Evolutionary conservation across 1,140 invertebrate genomes (phyloP).

Genomic region (Micrasema longulum): DNA sequence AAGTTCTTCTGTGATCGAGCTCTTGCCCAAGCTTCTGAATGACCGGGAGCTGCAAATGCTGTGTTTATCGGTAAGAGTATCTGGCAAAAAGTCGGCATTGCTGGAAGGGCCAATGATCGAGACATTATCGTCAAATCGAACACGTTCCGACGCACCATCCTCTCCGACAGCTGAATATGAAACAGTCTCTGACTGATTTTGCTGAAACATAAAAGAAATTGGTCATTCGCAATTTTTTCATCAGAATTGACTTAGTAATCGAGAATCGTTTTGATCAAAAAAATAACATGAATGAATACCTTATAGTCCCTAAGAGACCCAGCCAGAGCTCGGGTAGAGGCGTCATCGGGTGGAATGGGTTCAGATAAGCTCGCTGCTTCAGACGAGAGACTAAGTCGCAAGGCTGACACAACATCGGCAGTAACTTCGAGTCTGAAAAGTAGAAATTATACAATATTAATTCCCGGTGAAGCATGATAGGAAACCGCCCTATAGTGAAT

Average conservation of each 20-base stretch:
- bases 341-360: slow-evolving; percentile 68
- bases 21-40: slow-evolving; percentile 52
- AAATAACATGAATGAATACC: slow-evolving; percentile 56
- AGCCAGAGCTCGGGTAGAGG: slow-evolving; percentile 81
- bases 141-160: slow-evolving; percentile 71
- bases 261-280: not conserved
- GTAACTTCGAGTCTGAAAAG: slow-evolving; percentile 77
- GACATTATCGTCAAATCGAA: slow-evolving; percentile 71
- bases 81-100: slow-evolving; percentile 49
- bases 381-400: slow-evolving; percentile 69
- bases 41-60: slow-evolving; percentile 52
- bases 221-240: no score
- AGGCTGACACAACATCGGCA: slow-evolving; percentile 72
- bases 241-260: no score
- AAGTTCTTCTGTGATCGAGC: slow-evolving; percentile 51
- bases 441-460: no score
- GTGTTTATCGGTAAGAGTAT: slow-evolving; percentile 48
- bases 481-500: no score
- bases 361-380: slow-evolving; percentile 75
- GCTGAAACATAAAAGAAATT: slow-evolving; percentile 49
- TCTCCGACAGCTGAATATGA: slow-evolving; percentile 59
- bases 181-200: slow-evolving; percentile 53
- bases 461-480: no score
- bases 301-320: slow-evolving; percentile 78
- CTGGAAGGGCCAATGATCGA: slow-evolving; percentile 54